phyloP scores from a whole-genome alignment of 2,888 invertebrate genomes.

The Theristus sp. region DNA sequence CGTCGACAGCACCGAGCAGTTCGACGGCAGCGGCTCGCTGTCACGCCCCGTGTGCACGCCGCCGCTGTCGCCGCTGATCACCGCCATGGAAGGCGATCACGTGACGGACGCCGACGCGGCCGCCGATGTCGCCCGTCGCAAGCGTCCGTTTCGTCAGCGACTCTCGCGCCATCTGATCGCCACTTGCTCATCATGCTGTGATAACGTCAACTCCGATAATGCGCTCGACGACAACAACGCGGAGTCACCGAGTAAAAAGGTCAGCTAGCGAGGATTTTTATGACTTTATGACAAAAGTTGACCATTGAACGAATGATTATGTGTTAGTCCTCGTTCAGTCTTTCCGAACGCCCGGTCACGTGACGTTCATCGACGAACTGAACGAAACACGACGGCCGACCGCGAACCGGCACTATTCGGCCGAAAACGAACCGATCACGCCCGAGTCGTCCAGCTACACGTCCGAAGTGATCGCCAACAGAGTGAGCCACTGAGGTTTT shows the following conservation, averaged over 20 bases:
- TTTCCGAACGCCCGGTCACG: neutral
- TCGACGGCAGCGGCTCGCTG: neutral
- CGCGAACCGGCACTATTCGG: neutral
- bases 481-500: too few species aligned
- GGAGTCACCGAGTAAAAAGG: too few species aligned
- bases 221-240: neutral
- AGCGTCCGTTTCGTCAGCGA: too few species aligned
- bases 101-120: neutral
- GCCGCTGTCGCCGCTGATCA: conserved; percentile 1
- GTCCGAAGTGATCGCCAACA: too few species aligned
- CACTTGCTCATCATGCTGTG: neutral
- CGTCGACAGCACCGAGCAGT: conserved; percentile 5
- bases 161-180: neutral
- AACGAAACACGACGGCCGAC: neutral
- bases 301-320: too few species aligned
- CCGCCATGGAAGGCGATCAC: neutral
- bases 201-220: neutral
- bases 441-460: too few species aligned
- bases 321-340: too few species aligned
- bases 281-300: too few species aligned
- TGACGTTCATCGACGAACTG: neutral
- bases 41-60: neutral
- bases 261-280: too few species aligned
- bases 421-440: too few species aligned
- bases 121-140: neutral